Evolutionary conservation across 2,888 invertebrate genomes (phyloP), one percentile per base, ranked within the genome.

Genomic region (Autographa pulchrina): DNA sequence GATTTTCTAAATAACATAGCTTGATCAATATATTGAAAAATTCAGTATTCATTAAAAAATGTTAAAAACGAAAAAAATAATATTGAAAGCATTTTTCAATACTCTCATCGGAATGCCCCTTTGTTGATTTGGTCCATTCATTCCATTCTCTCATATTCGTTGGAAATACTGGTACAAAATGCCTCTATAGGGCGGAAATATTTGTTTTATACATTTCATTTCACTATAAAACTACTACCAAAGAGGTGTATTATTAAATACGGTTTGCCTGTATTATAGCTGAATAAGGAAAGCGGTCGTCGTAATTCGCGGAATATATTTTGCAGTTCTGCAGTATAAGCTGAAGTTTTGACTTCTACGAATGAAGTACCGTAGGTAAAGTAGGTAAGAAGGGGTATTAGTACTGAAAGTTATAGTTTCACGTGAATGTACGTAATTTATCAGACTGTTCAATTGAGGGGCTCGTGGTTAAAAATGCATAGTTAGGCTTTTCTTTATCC

Each of bases 281-380:
- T 78, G 72, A n/a, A 61, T 65, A 76, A 59, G 25, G 58, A 68
- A 77, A 25, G 38, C 60, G 77, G 77, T 77, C 78, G 66, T 20
- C 56, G 75, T 65, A 70, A 18, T 78, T 70, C 82, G 60, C 35
- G 48, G 62, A 71, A 82, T 82, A 41, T 79, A 79, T 79, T 74
- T 79, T 82, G 69, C 82, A 79, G 61, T 70, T 20, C 54, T 38
- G 56, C 65, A 76, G 58, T 65, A 67, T 63, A 41, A 38, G 58
- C 63, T 68, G 41, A 59, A 77, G 68, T 77, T 63, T 64, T 65
- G 71, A 72, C n/a, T 73, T 78, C 54, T 8, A 14, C 48, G 68
- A 81, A 77, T 16, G 18, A 11, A 48, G 2, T n/a, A n/a, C n/a
- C n/a, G n/a, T 13, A 25, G 38, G 14, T 20, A 9, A 58, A 35